phyloP scores from a whole-genome alignment of 1,140 invertebrate species.

The Pachyrhynchus sulphureomaculatus region DNA sequence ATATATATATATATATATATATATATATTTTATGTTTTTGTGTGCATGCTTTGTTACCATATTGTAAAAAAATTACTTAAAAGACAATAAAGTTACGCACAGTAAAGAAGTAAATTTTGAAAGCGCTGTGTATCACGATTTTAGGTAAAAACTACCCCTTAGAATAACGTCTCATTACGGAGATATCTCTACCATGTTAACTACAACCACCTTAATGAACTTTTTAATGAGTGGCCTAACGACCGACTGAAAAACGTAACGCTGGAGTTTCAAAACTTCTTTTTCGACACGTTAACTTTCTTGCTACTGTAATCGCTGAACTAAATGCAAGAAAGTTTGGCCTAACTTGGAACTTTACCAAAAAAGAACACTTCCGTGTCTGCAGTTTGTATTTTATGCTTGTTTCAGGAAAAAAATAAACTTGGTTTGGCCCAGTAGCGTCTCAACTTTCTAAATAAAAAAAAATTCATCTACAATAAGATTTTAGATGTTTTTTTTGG shows the following conservation, averaged over 20 bases:
- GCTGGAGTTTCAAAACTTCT: conserved; percentile 15
- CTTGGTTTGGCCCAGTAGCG: neutral
- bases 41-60: too few species aligned
- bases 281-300: conserved; percentile 26
- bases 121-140: too few species aligned
- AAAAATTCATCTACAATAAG: too few species aligned
- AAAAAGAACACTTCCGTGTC: conserved; percentile 18
- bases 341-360: conserved; percentile 3
- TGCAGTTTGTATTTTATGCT: conserved; percentile 25
- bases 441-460: too few species aligned
- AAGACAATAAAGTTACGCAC: too few species aligned
- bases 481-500: too few species aligned
- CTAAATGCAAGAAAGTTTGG: conserved; percentile 24
- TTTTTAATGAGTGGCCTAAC: conserved; percentile 23
- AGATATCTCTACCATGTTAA: conserved; percentile 1
- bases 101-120: too few species aligned
- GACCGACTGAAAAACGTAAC: conserved; percentile 10
- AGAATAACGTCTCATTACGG: neutral
- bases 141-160: too few species aligned
- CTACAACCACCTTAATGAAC: conserved; percentile 16
- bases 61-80: too few species aligned
- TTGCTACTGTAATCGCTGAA: conserved; percentile 13
- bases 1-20: too few species aligned
- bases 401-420: conserved; percentile 15
- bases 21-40: too few species aligned